These are phyloP conservation scores for Acanthis flammea DNA, from an alignment of 2,797 vertebrate genomes.

Conservation along the genomic window DNA sequence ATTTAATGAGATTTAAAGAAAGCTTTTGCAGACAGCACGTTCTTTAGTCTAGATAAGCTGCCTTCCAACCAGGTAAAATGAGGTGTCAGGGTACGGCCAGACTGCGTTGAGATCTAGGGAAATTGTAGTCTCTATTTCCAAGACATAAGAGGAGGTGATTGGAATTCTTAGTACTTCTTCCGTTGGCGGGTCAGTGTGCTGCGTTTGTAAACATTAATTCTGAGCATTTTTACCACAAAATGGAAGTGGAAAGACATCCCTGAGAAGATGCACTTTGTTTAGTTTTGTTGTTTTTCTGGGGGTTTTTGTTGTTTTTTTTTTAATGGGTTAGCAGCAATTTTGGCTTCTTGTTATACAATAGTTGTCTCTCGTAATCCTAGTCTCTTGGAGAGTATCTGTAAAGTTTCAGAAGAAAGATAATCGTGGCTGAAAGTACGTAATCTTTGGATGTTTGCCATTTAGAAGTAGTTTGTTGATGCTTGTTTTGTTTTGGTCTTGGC, in stretches of 20 bases:
- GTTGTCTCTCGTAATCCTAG: not conserved
- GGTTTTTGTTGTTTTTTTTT: not conserved
- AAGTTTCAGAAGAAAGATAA: not conserved
- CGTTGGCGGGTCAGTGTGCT: rapidly evolving
- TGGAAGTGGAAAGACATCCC: not conserved
- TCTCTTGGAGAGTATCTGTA: not conserved
- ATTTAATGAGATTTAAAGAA: not conserved
- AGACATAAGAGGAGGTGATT: not conserved
- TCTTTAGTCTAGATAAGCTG: not conserved
- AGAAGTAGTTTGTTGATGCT: not conserved
- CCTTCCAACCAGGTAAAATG: not conserved
- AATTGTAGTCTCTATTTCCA: not conserved
- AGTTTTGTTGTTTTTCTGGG: not conserved
- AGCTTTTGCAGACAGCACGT: not conserved
- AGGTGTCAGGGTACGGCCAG: not conserved
- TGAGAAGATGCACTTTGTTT: not conserved
- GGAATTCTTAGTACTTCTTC: not conserved
- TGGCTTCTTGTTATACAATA: not conserved
- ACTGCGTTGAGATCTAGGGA: not conserved
- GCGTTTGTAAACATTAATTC: not conserved
- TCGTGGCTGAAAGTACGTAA: not conserved
- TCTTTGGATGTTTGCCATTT: not conserved
- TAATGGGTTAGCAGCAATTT: not conserved
- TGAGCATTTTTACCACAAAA: not conserved
- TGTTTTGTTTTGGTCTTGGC: not conserved